Percentiles rank a stretch among this genome's conserved stretches.
Evolutionary conservation across 2,888 invertebrate species (phyloP).

Genomic region (Ganaspis brasiliensis): DNA sequence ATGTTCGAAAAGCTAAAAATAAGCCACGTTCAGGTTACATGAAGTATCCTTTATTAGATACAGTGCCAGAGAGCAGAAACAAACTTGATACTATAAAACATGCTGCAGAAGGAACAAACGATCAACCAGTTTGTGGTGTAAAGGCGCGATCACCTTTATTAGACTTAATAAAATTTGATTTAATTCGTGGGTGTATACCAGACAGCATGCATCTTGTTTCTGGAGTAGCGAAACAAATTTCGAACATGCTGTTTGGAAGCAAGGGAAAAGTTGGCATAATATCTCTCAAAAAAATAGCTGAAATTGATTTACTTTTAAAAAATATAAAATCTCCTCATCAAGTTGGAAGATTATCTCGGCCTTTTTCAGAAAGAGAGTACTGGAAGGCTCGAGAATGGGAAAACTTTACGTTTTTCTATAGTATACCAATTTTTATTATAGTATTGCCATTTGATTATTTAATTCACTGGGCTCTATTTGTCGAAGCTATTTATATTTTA

Average conservation of each 20-base stretch:
- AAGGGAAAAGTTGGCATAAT: not conserved
- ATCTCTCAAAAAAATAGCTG: not conserved
- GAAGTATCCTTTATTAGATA: slow-evolving; percentile 29
- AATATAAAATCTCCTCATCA: not conserved
- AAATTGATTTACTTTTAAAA: not conserved
- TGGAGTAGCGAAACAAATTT: not conserved
- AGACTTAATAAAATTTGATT: slow-evolving; percentile 42
- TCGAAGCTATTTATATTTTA: slow-evolving; percentile 46
- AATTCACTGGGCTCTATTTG: slow-evolving; percentile 46
- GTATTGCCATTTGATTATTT: slow-evolving; percentile 13
- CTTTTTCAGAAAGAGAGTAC: not conserved
- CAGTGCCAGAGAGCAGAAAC: not conserved
- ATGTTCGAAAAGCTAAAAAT: no score
- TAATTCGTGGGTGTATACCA: slow-evolving; percentile 37
- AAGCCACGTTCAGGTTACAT: not conserved
- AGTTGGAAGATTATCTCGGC: not conserved
- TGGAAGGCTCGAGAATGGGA: slow-evolving; percentile 3
- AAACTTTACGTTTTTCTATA: slow-evolving; percentile 28
- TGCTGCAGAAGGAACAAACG: slow-evolving; percentile 29
- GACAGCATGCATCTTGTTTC: not conserved
- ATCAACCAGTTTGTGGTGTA: slow-evolving; percentile 39
- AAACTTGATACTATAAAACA: slow-evolving; percentile 36
- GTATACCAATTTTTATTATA: slow-evolving; percentile 4
- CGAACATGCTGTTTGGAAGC: not conserved
- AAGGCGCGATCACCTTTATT: slow-evolving; percentile 43